Conservation (phyloP, 2,113 vertebrate species). For the Pteropus alecto region DNA sequence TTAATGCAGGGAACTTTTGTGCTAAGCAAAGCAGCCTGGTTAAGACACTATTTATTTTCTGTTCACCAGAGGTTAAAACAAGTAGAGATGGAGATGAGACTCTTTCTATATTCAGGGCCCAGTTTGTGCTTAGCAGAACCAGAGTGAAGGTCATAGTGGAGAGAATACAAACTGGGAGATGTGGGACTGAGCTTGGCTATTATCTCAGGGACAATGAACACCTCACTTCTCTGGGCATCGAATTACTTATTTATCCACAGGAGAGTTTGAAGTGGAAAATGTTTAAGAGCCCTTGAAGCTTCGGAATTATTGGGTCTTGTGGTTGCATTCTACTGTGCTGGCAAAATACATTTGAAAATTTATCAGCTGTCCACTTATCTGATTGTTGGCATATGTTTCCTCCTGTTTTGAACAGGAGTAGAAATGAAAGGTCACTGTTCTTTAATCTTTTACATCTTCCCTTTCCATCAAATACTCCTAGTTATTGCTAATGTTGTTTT, state of each 20-base stretch:
- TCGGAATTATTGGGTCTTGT: not conserved
- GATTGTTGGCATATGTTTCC: not conserved
- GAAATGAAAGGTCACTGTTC: not conserved
- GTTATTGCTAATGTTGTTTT: not conserved
- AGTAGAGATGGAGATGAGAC: not conserved
- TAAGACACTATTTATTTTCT: not conserved
- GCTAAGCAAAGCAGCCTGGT: not conserved
- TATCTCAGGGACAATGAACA: not conserved
- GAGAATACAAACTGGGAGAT: not conserved
- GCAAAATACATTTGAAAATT: conserved; percentile 26
- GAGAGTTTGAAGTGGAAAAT: conserved; percentile 12
- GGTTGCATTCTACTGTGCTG: not conserved
- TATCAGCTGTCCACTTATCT: not conserved
- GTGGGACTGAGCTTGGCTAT: not conserved
- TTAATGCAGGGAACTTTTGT: not conserved
- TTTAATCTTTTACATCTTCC: not conserved
- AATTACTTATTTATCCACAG: not conserved
- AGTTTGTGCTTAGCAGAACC: not conserved
- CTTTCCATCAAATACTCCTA: not conserved
- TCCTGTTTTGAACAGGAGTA: not conserved
- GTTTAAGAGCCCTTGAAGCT: conserved; percentile 10
- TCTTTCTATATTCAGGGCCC: not conserved
- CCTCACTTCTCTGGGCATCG: not conserved
- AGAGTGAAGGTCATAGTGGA: not conserved
- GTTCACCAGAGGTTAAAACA: not conserved